Percentiles rank a stretch among this genome's conserved stretches.
Conservation (phyloP, 2,797 vertebrate species). For the Moxostoma hubbsi region DNA sequence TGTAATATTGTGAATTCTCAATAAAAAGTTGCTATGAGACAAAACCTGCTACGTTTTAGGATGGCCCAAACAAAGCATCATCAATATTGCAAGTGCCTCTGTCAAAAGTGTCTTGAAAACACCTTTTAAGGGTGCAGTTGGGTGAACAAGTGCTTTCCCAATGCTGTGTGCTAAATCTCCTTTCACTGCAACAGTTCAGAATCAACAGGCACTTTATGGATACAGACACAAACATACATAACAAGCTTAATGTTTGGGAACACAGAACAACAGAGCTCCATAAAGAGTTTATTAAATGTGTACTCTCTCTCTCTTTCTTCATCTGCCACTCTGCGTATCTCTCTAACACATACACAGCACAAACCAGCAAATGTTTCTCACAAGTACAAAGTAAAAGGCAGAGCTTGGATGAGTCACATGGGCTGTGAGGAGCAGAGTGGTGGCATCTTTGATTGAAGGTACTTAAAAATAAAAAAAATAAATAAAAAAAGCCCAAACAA, state of each 20-base stretch:
- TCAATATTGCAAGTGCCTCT: too few relatives aligned
- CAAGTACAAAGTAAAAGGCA: conserved; percentile 39
- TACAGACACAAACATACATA: conserved; percentile 17
- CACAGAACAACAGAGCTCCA: conserved; percentile 29
- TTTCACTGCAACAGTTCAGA: not conserved
- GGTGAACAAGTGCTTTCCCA: not conserved
- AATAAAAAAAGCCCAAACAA: conserved; percentile 69
- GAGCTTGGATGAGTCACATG: conserved; percentile 61
- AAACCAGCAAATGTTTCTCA: conserved; percentile 37
- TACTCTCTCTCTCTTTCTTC: not conserved
- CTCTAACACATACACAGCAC: conserved; percentile 10
- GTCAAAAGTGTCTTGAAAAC: not conserved
- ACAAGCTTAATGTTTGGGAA: not conserved
- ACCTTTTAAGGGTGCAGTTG: not conserved
- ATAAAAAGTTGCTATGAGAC: too few relatives aligned
- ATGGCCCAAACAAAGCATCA: too few relatives aligned
- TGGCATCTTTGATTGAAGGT: conserved; percentile 72
- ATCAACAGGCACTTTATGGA: conserved; percentile 9
- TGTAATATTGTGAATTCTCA: too few relatives aligned
- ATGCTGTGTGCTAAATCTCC: not conserved
- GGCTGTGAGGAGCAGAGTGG: conserved; percentile 39
- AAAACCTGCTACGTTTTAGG: too few relatives aligned
- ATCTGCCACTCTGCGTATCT: not conserved
- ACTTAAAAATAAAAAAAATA: conserved; percentile 68
- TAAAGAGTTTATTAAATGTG: conserved; percentile 29